Evolutionary conservation across 2,888 invertebrate genomes (phyloP).

Genomic region (Parnassius orleans): DNA sequence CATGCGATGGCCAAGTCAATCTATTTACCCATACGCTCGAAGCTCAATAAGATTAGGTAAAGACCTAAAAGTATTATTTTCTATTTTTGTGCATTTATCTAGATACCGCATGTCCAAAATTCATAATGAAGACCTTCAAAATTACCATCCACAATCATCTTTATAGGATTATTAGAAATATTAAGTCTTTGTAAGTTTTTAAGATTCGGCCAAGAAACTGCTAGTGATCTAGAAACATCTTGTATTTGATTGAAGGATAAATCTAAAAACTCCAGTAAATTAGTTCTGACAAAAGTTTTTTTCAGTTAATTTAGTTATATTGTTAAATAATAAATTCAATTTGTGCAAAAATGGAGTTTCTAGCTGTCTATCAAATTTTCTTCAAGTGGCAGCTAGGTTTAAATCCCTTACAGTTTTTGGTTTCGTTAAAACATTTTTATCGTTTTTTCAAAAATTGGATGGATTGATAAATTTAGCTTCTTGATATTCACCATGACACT

Average conservation of each 20-base stretch:
- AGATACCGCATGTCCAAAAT: slow-evolving; percentile 85
- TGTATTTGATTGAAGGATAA: slow-evolving; percentile 86
- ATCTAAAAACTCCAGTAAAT: slow-evolving; percentile 88
- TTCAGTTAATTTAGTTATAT: slow-evolving; percentile 83
- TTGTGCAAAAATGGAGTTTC: slow-evolving; percentile 92
- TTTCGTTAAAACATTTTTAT: slow-evolving; percentile 90
- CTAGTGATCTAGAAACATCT: slow-evolving; percentile 81
- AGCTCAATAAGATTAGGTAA: slow-evolving; percentile 86
- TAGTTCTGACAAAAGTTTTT: slow-evolving; percentile 88
- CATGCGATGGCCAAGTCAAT: no score
- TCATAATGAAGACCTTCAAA: slow-evolving; percentile 86
- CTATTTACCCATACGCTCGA: slow-evolving; percentile 87
- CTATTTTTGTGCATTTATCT: slow-evolving; percentile 86
- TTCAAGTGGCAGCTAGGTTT: slow-evolving; percentile 90
- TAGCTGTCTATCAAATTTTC: slow-evolving; percentile 83
- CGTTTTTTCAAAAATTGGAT: slow-evolving; percentile 88
- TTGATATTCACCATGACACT: slow-evolving; percentile 94
- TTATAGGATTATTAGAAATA: slow-evolving; percentile 91
- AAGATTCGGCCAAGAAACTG: slow-evolving; percentile 85
- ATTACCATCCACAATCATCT: slow-evolving; percentile 87
- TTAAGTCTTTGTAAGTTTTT: slow-evolving; percentile 87
- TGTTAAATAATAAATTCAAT: slow-evolving; percentile 89
- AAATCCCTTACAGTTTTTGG: slow-evolving; percentile 92
- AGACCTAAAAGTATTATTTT: slow-evolving; percentile 89
- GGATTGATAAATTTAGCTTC: slow-evolving; percentile 90